Conservation (phyloP, 2,797 vertebrate species). For the Valencia hispanica region DNA sequence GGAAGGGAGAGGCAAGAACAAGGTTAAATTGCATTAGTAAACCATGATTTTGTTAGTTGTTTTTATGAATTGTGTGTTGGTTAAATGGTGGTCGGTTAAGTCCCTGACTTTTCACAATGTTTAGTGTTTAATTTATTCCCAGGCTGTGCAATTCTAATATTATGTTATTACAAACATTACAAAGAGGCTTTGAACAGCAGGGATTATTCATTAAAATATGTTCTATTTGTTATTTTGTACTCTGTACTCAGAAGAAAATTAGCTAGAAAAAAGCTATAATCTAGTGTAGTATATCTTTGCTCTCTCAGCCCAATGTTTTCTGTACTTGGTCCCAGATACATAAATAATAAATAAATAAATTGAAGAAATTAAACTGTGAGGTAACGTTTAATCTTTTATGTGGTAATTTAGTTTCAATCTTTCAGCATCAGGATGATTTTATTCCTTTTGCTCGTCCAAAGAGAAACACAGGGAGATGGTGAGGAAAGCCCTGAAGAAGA, state of each 20-base stretch:
- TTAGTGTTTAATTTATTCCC: background rate
- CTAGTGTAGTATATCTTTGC: background rate
- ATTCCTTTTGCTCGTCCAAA: conserved; percentile 60
- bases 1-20: background rate
- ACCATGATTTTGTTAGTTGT: background rate
- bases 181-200: too few relatives aligned
- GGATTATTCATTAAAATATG: background rate
- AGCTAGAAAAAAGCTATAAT: background rate
- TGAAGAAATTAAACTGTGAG: background rate
- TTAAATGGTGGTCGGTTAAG: background rate
- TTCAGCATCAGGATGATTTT: background rate
- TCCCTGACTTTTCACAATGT: background rate
- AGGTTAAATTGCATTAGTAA: background rate
- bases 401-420: background rate
- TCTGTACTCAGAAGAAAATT: too few relatives aligned
- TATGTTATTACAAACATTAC: background rate
- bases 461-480: conserved; percentile 93
- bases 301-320: background rate
- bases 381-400: background rate
- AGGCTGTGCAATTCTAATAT: background rate
- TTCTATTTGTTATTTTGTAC: background rate
- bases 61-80: background rate
- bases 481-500: conserved; percentile 88
- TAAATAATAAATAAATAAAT: too few relatives aligned
- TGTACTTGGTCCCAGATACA: background rate